Evolutionary conservation across 2,113 vertebrate species (phyloP).

Genomic region (Tachuris rubrigastra): DNA sequence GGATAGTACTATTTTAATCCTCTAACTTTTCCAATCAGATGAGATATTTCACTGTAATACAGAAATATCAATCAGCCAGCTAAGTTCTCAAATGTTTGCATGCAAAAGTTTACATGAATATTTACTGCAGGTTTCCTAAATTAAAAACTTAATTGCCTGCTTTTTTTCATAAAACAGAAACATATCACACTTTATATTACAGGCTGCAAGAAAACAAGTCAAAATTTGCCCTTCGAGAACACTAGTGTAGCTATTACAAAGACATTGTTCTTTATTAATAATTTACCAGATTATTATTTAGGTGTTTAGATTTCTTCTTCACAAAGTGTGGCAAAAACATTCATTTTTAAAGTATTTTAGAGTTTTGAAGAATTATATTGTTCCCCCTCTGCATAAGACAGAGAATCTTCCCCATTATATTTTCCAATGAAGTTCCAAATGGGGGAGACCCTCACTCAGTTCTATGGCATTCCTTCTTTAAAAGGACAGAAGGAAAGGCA

Average conservation of each 20-base stretch:
- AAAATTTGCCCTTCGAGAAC: slow-evolving; percentile 21
- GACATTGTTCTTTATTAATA: neutral
- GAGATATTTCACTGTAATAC: neutral
- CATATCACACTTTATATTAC: neutral
- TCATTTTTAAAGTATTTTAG: neutral
- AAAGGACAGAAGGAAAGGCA: slow-evolving; percentile 27
- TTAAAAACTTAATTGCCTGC: slow-evolving; percentile 24
- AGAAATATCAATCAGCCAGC: neutral
- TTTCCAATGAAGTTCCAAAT: neutral
- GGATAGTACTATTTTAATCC: neutral
- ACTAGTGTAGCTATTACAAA: slow-evolving; percentile 14
- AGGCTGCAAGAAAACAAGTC: slow-evolving; percentile 19
- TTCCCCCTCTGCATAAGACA: neutral
- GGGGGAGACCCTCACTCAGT: neutral
- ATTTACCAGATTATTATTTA: neutral
- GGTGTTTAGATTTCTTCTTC: neutral
- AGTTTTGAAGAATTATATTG: neutral
- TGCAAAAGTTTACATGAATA: neutral
- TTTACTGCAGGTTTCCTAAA: slow-evolving; percentile 16
- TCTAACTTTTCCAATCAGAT: neutral
- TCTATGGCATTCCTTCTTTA: neutral
- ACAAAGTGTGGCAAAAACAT: neutral
- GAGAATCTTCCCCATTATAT: neutral
- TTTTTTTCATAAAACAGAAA: slow-evolving; percentile 53
- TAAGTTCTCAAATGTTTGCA: neutral